These are phyloP conservation scores for Prunella fulvescens DNA, from an alignment of 2,113 vertebrate species.

Conservation along the genomic window DNA sequence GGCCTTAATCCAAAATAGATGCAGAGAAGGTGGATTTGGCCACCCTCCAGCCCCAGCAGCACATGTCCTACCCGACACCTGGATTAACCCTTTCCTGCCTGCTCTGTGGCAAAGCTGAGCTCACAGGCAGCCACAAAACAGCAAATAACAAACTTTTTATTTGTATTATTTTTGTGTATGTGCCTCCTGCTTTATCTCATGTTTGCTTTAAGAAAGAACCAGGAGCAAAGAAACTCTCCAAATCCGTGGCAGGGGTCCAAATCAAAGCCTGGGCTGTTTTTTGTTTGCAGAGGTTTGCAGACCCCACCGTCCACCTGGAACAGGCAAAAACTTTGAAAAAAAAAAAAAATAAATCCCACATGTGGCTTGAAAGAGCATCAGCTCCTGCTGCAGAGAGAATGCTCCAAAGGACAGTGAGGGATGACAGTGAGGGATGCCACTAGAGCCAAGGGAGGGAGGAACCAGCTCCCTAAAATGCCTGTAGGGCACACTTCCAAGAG, in stretches of 20 bases:
- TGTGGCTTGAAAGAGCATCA: neutral
- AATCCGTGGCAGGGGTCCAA: neutral
- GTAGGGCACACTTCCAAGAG: accelerated
- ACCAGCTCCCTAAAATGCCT: neutral
- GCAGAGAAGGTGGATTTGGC: slow-evolving; percentile 36
- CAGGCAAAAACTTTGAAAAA: neutral
- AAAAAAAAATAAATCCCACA: neutral
- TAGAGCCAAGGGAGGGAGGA: neutral
- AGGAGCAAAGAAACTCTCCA: neutral
- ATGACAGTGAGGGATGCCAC: neutral
- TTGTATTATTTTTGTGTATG: neutral
- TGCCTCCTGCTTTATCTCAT: neutral
- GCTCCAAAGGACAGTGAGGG: neutral
- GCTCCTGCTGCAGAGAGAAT: neutral
- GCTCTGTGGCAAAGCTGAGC: neutral
- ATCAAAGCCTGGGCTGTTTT: neutral
- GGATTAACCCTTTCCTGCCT: neutral
- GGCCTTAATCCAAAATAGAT: slow-evolving; percentile 42
- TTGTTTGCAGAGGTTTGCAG: neutral
- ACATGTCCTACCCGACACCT: slow-evolving; percentile 17
- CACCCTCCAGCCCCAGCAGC: neutral
- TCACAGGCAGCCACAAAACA: neutral
- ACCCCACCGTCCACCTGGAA: neutral
- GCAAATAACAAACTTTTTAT: neutral
- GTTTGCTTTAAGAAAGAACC: neutral